phyloP scores from a whole-genome alignment of 2,888 invertebrate genomes.

The Campopleginae sp. region DNA sequence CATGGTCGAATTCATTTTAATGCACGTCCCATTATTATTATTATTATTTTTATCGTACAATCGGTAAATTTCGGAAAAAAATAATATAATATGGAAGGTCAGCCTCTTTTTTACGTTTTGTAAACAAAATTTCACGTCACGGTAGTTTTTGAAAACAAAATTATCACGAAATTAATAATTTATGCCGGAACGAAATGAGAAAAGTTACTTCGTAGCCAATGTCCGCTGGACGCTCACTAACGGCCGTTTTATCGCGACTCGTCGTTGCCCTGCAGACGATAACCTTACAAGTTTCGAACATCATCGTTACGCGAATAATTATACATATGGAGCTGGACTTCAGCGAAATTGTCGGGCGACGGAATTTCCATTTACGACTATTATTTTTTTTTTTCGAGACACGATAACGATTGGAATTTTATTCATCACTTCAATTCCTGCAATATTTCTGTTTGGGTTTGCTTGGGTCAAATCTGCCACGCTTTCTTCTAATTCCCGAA shows the following conservation, averaged over 20 bases:
- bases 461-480: background rate
- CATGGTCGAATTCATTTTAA: background rate
- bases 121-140: too few species aligned
- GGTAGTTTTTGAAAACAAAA: background rate
- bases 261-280: constrained; percentile 33
- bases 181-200: too few species aligned
- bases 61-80: background rate
- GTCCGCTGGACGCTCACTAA: background rate
- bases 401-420: background rate
- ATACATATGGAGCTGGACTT: constrained; percentile 6
- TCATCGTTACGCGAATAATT: constrained; percentile 19
- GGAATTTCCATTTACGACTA: constrained; percentile 45
- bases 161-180: too few species aligned
- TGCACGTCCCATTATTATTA: too few species aligned
- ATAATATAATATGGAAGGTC: background rate
- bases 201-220: background rate
- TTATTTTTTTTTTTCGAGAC: constrained; percentile 26
- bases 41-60: background rate
- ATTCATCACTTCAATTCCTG: background rate
- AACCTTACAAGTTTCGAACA: constrained; percentile 49
- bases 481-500: too few species aligned
- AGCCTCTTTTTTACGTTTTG: too few species aligned
- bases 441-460: constrained; percentile 5
- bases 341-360: constrained; percentile 32
- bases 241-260: background rate